Evolutionary conservation across 2,888 invertebrate species (phyloP).

Genomic region (Chironomus tentans): DNA sequence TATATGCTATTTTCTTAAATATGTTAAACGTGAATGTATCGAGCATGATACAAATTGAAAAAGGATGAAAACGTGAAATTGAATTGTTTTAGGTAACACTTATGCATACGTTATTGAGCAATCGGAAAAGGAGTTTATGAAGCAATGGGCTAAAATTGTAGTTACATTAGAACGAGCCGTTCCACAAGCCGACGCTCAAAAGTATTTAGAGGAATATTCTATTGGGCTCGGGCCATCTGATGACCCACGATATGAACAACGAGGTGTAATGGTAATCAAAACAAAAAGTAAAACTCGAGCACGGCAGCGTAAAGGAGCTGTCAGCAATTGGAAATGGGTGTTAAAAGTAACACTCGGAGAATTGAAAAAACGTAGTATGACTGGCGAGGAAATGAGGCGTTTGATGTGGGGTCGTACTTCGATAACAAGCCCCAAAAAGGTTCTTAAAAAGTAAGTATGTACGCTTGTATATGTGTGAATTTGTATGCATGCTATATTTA

Average conservation of each 20-base stretch:
- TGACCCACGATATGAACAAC: conserved; percentile 72
- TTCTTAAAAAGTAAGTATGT: conserved; percentile 47
- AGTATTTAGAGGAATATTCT: conserved; percentile 89
- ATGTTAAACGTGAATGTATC: no score
- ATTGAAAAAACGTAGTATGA: conserved; percentile 70
- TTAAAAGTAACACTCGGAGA: conserved; percentile 81
- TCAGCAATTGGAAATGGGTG: conserved; percentile 94
- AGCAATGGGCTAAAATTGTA: conserved; percentile 98
- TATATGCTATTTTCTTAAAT: conserved; percentile 56
- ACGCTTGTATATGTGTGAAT: neutral
- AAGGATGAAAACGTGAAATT: neutral
- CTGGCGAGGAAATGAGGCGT: conserved; percentile 74
- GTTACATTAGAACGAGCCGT: conserved; percentile 92
- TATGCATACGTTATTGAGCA: conserved; percentile 96
- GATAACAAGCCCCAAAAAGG: conserved; percentile 75
- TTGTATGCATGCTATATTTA: neutral
- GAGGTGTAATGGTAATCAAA: conserved; percentile 97
- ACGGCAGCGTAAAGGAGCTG: conserved; percentile 90
- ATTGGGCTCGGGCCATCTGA: conserved; percentile 81
- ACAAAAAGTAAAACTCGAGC: conserved; percentile 93
- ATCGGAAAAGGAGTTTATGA: conserved; percentile 98
- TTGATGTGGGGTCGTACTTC: conserved; percentile 89
- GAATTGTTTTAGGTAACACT: conserved; percentile 56
- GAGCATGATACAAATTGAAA: neutral
- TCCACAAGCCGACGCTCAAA: conserved; percentile 78